phyloP scores from a whole-genome alignment of 2,113 vertebrate species.

The Ochotona curzoniae region DNA sequence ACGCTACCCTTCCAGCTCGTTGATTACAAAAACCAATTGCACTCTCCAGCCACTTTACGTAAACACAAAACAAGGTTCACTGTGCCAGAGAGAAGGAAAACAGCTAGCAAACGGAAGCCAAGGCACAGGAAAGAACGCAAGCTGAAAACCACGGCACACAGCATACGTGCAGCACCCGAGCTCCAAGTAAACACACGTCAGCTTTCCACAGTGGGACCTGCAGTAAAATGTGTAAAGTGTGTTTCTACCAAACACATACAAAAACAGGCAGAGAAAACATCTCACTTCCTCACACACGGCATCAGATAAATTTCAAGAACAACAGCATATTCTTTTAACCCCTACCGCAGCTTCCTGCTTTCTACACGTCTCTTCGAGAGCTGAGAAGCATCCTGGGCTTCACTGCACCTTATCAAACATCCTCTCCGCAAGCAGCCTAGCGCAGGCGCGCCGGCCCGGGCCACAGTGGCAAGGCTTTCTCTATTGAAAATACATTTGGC shows the following conservation, averaged over 20 bases:
- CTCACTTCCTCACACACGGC: slow-evolving; percentile 23
- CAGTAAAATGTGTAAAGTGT: background rate
- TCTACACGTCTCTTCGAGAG: slow-evolving; percentile 72
- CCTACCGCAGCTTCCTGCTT: slow-evolving; percentile 84
- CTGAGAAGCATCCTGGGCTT: slow-evolving; percentile 63
- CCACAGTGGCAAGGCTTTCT: slow-evolving; percentile 14
- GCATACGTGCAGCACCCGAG: background rate
- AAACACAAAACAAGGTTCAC: slow-evolving; percentile 42
- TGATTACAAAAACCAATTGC: background rate
- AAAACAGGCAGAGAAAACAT: slow-evolving; percentile 37
- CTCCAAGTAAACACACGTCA: slow-evolving; percentile 1
- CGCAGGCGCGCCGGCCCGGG: too few relatives aligned
- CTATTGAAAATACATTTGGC: slow-evolving; percentile 6
- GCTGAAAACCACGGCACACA: background rate
- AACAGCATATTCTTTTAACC: slow-evolving; percentile 70
- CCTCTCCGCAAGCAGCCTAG: background rate
- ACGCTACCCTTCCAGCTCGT: background rate
- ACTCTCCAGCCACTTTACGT: slow-evolving; percentile 21
- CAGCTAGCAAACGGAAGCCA: background rate
- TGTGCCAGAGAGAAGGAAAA: slow-evolving; percentile 16
- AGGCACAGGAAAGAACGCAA: slow-evolving; percentile 29
- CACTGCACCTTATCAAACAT: background rate
- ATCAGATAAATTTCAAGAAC: slow-evolving; percentile 69
- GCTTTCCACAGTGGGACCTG: background rate
- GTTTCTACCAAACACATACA: background rate